phyloP scores from a whole-genome alignment of 2,797 vertebrate genomes.

The Enteromius mattozi region DNA sequence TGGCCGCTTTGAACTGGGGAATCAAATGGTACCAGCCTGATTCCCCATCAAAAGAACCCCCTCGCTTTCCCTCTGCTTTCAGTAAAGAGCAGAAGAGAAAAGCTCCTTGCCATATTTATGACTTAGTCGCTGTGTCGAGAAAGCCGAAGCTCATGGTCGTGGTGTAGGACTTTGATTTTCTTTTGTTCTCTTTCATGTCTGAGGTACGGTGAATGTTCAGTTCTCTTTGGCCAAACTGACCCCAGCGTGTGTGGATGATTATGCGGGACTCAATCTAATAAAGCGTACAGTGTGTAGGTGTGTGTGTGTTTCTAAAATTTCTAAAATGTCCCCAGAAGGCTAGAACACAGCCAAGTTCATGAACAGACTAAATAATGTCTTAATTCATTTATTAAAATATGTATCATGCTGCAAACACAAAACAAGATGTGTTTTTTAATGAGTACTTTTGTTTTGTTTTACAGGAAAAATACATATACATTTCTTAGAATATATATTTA shows the following conservation, averaged over 20 bases:
- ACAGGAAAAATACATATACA: background rate
- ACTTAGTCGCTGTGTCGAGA: slow-evolving; percentile 68
- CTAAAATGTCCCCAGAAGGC: background rate
- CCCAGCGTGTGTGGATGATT: slow-evolving; percentile 77
- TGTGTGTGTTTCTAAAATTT: slow-evolving; percentile 53
- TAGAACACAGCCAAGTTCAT: background rate
- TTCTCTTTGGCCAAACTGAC: slow-evolving; percentile 72
- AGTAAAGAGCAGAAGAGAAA: slow-evolving; percentile 73
- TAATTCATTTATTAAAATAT: background rate
- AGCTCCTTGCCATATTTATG: slow-evolving; percentile 86
- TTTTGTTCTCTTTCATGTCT: slow-evolving; percentile 67
- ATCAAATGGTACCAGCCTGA: slow-evolving; percentile 87
- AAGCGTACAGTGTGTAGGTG: slow-evolving; percentile 49
- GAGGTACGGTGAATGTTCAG: slow-evolving; percentile 74
- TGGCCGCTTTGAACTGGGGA: slow-evolving; percentile 84
- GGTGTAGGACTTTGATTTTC: slow-evolving; percentile 53
- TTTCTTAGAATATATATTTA: background rate
- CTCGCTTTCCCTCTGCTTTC: slow-evolving; percentile 70
- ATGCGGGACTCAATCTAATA: slow-evolving; percentile 23
- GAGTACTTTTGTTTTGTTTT: background rate
- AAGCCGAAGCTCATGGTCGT: slow-evolving; percentile 56
- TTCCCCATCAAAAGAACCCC: slow-evolving; percentile 85
- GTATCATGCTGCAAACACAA: background rate
- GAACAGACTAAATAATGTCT: background rate
- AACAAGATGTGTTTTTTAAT: background rate